Evolutionary conservation across 2,888 invertebrate species (phyloP).

Genomic region (Leptinotarsa peninsularis): DNA sequence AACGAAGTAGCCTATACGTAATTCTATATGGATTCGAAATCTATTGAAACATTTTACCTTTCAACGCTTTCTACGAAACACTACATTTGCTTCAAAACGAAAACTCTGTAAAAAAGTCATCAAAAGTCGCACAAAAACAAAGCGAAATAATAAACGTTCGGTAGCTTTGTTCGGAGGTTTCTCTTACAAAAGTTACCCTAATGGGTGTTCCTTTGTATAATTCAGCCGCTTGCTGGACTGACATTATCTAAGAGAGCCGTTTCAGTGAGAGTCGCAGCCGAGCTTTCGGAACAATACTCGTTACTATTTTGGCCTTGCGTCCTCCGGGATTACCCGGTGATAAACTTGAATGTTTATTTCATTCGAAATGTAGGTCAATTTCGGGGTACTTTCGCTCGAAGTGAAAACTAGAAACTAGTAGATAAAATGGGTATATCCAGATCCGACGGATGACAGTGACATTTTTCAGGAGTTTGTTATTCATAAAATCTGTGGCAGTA

Average conservation of each 20-base stretch:
- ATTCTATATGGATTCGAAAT: not conserved
- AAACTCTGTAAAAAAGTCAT: conserved; percentile 7
- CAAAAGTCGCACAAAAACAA: not conserved
- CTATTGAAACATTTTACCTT: not conserved
- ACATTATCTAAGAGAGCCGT: conserved; percentile 4
- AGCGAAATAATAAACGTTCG: conserved; percentile 11
- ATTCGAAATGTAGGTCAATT: conserved; percentile 11
- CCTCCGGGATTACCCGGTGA: conserved; percentile 7
- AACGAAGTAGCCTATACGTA: too few species aligned
- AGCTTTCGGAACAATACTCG: conserved; percentile 14
- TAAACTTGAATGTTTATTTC: conserved; percentile 18
- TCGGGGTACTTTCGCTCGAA: conserved; percentile 9
- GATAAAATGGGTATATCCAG: not conserved
- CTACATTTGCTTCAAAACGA: not conserved
- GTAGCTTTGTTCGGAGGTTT: conserved; percentile 7
- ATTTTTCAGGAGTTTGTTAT: not conserved
- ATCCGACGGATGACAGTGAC: not conserved
- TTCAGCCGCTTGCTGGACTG: conserved; percentile 13
- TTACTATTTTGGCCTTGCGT: conserved; percentile 8
- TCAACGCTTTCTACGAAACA: not conserved
- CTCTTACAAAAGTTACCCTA: conserved; percentile 10
- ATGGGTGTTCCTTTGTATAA: conserved; percentile 19
- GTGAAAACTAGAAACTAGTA: not conserved
- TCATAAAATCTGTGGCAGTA: too few species aligned
- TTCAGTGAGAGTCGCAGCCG: not conserved